Evolutionary conservation across 2,113 vertebrate species (phyloP).

Genomic region (Tricholaema leucomelas): DNA sequence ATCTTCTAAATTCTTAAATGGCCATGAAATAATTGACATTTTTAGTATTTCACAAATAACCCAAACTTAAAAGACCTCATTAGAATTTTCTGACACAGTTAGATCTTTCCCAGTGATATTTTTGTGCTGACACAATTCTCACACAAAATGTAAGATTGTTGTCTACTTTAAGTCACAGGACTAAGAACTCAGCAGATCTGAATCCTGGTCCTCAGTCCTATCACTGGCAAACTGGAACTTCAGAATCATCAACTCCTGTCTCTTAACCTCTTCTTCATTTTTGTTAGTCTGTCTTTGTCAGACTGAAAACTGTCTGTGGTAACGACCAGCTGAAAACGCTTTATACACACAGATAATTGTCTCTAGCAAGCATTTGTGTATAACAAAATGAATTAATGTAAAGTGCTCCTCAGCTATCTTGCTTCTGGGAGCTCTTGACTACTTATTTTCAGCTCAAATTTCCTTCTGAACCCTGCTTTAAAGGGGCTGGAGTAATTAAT

Average conservation of each 20-base stretch:
- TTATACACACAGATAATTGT: not conserved
- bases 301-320: not conserved
- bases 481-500: not conserved
- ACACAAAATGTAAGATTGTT: not conserved
- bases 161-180: not conserved
- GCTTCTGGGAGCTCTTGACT: not conserved
- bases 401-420: not conserved
- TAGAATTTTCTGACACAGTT: not conserved
- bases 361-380: not conserved
- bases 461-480: not conserved
- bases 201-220: not conserved
- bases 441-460: not conserved
- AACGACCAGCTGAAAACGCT: not conserved
- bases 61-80: not conserved
- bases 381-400: not conserved
- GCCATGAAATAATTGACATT: not conserved
- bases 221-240: not conserved
- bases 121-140: not conserved
- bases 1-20: not conserved
- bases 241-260: rapidly evolving
- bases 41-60: not conserved
- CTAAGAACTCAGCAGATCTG: not conserved
- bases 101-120: not conserved
- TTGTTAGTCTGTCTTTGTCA: not conserved
- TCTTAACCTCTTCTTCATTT: not conserved